Evolutionary conservation across 2,888 invertebrate species (phyloP), one percentile per base, ranked within the genome.

Genomic region (Amaurobius ferox): DNA sequence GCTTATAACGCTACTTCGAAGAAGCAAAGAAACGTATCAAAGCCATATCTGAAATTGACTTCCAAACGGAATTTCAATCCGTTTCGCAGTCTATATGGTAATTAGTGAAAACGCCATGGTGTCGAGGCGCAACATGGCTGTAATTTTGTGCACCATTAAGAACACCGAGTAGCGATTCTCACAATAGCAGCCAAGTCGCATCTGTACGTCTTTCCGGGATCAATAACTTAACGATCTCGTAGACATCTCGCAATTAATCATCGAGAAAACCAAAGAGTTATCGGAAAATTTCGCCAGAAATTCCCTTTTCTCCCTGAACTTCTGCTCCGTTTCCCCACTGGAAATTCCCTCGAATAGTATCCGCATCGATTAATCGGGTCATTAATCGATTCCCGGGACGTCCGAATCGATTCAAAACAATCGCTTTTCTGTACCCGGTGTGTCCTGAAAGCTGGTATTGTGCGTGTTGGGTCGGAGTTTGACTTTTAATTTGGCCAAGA

Each of bases 351-450:
- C 77, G 28, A 68, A 68, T 55, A 32, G 55, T 67, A 66, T 44
- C 71, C 66, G 32, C 78, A 79, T 86, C 85, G 85, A 86, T 86
- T 86, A 86, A 86, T 79, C 85, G 85, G 85, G 85, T 86, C 85
- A 86, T 86, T 86, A 86, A 86, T 86, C 85, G 85, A 86, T 86
- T 86, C 85, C n/a, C 30, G 48, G 44, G 55, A 44, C 55, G 68
- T 74, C 62, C 29, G 83, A 79, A 72, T 67, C 79, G 78, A 73
- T 79, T 78, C 73, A 5, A 48, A 66, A 85, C 83, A 85, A 85
- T 85, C 83, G 83, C 83, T 85, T 85, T 85, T 77, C 83, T 85
- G 83, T 85, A 55, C 48, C 66, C 40, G 44, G 23, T 16, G 48
- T 85, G 83, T 85, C 77, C 35, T 44, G 35, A 62, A 73, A 68